Evolutionary conservation across 2,797 vertebrate genomes (phyloP).

Genomic region (Chaetophractus vellerosus): DNA sequence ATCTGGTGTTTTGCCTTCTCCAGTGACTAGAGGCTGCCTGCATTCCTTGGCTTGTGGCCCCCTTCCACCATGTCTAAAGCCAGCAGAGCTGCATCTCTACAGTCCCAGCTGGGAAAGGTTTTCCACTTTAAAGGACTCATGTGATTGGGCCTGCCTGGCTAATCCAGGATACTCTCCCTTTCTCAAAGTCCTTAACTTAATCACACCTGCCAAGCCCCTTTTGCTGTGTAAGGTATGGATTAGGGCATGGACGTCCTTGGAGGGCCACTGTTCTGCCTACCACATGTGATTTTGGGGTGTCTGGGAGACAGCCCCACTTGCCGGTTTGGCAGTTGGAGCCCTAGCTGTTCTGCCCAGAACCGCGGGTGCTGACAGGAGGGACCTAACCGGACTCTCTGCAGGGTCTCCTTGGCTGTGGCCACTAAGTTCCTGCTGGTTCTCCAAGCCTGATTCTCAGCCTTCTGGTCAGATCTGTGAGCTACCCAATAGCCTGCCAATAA

Average conservation of each 20-base stretch:
- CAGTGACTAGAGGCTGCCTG: not conserved
- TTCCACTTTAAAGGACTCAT: constrained; percentile 20
- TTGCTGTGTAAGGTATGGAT: not conserved
- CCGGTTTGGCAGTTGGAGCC: not conserved
- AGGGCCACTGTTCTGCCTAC: not conserved
- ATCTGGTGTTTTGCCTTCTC: not conserved
- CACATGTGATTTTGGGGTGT: not conserved
- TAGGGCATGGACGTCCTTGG: not conserved
- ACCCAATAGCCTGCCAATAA: not conserved
- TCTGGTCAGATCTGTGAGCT: constrained; percentile 38
- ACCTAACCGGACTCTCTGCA: not conserved
- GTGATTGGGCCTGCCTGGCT: not conserved
- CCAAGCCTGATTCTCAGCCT: constrained; percentile 27
- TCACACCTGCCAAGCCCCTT: not conserved
- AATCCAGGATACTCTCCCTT: not conserved
- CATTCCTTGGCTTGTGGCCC: not conserved
- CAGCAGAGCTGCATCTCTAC: not conserved
- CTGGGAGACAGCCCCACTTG: not conserved
- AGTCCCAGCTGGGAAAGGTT: not conserved
- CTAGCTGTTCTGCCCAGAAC: not conserved
- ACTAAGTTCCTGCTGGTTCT: constrained; percentile 19
- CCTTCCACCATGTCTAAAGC: not conserved
- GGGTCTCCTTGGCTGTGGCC: not conserved
- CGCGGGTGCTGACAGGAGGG: not conserved
- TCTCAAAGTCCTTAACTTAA: not conserved